A percentile compares a stretch with the other conserved stretches of the same genome.
Evolutionary conservation across 1,140 invertebrate species (phyloP).

Genomic region (Drosophila ercepeae): DNA sequence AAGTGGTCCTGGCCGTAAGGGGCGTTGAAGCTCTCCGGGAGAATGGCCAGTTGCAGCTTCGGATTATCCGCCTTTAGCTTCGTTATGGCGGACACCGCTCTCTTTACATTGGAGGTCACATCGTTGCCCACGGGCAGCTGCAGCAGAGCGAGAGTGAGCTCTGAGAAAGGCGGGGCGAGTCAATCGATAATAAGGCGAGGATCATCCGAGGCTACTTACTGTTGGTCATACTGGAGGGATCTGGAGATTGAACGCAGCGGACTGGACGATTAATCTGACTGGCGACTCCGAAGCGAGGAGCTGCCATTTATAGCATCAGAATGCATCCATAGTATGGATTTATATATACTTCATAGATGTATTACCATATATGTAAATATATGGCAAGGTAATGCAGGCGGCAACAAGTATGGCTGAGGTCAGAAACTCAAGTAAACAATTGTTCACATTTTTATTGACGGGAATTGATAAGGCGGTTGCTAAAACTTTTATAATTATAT

Average conservation of each 20-base stretch:
- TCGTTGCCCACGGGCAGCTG: conserved; percentile 91
- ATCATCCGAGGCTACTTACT: conserved; percentile 24
- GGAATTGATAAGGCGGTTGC: background rate
- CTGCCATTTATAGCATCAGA: background rate
- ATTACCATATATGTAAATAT: background rate
- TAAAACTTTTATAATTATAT: background rate
- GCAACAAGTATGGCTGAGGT: background rate
- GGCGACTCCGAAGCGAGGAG: background rate
- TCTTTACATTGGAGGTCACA: conserved; percentile 90
- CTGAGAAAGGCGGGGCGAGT: conserved; percentile 26
- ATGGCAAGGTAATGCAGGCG: background rate
- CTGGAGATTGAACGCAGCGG: background rate
- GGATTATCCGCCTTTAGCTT: conserved; percentile 88
- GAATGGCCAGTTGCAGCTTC: conserved; percentile 88
- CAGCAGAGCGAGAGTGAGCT: conserved; percentile 89
- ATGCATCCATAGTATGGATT: too few relatives aligned
- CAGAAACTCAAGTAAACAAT: background rate
- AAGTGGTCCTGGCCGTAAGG: conserved; percentile 93
- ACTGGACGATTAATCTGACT: background rate
- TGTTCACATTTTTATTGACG: background rate
- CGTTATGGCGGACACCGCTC: conserved; percentile 89
- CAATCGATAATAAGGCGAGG: conserved; percentile 1
- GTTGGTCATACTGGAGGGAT: conserved; percentile 17
- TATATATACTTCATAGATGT: background rate
- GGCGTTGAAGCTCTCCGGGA: conserved; percentile 98